Conservation (phyloP, 2,888 invertebrate species). For the Eristalis tenax region DNA sequence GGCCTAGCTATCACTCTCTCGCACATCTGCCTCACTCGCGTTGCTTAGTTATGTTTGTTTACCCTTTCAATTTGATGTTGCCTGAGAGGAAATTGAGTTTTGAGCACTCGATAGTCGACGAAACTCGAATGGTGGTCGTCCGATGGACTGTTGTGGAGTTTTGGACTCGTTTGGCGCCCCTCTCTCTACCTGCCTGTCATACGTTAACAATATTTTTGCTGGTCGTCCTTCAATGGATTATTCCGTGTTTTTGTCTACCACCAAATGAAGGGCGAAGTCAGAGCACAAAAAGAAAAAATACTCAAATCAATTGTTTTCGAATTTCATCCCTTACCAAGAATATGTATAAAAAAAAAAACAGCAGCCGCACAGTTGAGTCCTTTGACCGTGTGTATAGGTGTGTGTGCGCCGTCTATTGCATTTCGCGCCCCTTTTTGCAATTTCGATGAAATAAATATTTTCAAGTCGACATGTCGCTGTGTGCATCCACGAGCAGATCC, state of each 20-base stretch:
- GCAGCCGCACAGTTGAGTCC: not conserved
- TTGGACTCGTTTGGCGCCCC: slow-evolving; percentile 40
- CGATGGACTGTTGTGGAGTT: slow-evolving; percentile 18
- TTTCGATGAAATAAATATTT: slow-evolving; percentile 44
- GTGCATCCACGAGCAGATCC: slow-evolving; percentile 48
- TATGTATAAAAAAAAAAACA: not conserved
- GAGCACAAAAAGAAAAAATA: slow-evolving; percentile 21
- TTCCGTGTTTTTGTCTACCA: slow-evolving; percentile 3
- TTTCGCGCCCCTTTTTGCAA: slow-evolving; percentile 55
- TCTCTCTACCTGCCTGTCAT: slow-evolving; percentile 30
- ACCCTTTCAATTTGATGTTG: slow-evolving; percentile 60
- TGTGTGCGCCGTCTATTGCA: slow-evolving; percentile 21
- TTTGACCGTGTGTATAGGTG: slow-evolving; percentile 6
- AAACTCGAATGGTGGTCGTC: not conserved
- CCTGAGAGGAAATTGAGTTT: slow-evolving; percentile 59
- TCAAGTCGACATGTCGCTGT: slow-evolving; percentile 13
- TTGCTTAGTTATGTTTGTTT: slow-evolving; percentile 51
- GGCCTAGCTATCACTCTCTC: slow-evolving; percentile 3
- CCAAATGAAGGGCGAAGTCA: slow-evolving; percentile 16
- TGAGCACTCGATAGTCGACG: not conserved
- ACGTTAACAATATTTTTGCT: slow-evolving; percentile 17
- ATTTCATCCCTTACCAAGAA: slow-evolving; percentile 57
- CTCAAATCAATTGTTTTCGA: slow-evolving; percentile 58
- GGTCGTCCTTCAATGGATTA: slow-evolving; percentile 35
- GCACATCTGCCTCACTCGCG: not conserved